Conservation (phyloP, 2,113 vertebrate genomes). For the Ramphastos sulfuratus region DNA sequence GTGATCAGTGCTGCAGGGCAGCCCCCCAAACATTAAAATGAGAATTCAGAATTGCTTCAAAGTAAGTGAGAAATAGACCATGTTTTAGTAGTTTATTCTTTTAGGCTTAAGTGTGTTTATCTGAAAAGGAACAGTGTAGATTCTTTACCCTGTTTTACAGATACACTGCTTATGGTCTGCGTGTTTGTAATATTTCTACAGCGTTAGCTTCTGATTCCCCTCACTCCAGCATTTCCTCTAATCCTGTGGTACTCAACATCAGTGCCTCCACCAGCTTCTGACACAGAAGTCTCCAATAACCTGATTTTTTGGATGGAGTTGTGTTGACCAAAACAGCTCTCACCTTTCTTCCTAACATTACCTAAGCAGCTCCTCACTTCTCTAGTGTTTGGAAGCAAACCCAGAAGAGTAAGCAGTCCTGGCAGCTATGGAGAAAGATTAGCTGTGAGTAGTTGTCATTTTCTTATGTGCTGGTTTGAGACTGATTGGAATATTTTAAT, state of each 20-base stretch:
- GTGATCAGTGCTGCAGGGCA: background rate
- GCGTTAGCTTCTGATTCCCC: background rate
- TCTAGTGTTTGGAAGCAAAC: background rate
- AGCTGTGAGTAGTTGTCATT: background rate
- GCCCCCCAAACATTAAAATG: background rate
- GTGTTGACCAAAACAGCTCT: background rate
- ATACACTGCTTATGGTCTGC: no score
- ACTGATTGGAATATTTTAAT: no score
- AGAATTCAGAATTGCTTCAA: background rate
- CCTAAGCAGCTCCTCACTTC: background rate
- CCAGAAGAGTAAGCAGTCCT: background rate
- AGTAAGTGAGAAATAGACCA: background rate
- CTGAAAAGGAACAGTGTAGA: background rate
- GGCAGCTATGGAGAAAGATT: background rate
- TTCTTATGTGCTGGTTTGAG: no score
- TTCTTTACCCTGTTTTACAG: background rate
- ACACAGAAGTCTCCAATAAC: background rate
- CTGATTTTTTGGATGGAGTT: background rate
- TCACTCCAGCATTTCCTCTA: accelerated
- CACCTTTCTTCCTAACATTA: background rate
- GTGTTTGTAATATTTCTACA: background rate
- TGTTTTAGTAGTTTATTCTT: background rate
- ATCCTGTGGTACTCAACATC: background rate
- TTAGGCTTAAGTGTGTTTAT: background rate
- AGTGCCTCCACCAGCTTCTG: background rate